Percentiles rank a stretch among this genome's conserved stretches.
Evolutionary conservation across 2,888 invertebrate species (phyloP).

Genomic region (Coenonympha arcania): DNA sequence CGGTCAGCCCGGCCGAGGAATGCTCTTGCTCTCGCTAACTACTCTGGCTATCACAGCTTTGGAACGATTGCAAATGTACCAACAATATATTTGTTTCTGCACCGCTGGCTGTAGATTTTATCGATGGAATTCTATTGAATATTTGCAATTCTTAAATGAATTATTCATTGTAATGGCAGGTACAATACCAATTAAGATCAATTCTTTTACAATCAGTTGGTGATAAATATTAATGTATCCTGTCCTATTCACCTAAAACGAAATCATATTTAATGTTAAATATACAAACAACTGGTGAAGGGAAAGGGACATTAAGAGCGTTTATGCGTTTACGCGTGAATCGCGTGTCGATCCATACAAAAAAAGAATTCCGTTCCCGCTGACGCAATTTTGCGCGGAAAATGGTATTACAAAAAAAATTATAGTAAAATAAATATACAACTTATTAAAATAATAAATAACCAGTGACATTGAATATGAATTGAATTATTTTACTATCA

Average conservation of each 20-base stretch:
- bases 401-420: no score
- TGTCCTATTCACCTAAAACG: not conserved
- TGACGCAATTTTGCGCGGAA: no score
- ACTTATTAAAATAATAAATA: no score
- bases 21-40: conserved; percentile 63
- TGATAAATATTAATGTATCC: not conserved
- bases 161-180: conserved; percentile 1
- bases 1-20: conserved; percentile 64
- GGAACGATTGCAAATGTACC: conserved; percentile 51
- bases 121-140: conserved; percentile 32
- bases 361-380: no score
- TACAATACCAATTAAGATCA: not conserved
- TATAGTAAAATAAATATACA: no score
- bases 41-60: conserved; percentile 43
- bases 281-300: no score
- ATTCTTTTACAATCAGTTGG: not conserved
- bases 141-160: not conserved
- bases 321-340: no score
- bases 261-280: no score
- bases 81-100: conserved; percentile 56
- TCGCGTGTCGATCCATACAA: no score
- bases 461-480: no score
- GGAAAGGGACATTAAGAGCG: no score
- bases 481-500: no score
- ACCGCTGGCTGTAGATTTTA: conserved; percentile 21